Conservation (phyloP, 2,113 vertebrate species). For the Ramphastos sulfuratus region DNA sequence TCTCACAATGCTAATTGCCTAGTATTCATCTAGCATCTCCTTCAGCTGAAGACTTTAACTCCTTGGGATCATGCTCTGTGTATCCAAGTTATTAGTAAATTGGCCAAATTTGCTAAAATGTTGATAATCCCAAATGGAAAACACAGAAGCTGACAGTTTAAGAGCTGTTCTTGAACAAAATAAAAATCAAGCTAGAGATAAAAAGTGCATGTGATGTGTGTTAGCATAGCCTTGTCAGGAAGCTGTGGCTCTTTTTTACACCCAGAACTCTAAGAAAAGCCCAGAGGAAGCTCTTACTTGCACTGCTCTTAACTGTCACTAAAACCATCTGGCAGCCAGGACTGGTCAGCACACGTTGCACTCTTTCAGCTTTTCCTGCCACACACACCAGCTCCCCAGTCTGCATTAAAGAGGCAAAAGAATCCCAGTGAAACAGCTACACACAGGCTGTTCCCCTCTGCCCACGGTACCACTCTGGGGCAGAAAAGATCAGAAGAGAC, state of each 20-base stretch:
- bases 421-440: neutral
- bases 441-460: neutral
- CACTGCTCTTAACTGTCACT: neutral
- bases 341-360: accelerated
- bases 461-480: neutral
- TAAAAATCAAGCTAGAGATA: neutral
- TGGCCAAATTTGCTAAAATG: neutral
- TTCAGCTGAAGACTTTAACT: neutral
- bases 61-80: neutral
- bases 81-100: neutral
- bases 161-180: neutral
- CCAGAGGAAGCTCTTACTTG: neutral
- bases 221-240: neutral
- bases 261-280: neutral
- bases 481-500: neutral
- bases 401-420: neutral
- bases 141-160: neutral
- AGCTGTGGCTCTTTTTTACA: neutral
- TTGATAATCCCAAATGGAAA: neutral
- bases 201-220: neutral
- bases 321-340: neutral
- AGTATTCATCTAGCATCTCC: neutral
- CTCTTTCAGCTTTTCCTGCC: neutral
- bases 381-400: neutral
- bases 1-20: neutral